Evolutionary conservation across 1,140 invertebrate genomes (phyloP).

Genomic region (Paraescarpia echinospica): DNA sequence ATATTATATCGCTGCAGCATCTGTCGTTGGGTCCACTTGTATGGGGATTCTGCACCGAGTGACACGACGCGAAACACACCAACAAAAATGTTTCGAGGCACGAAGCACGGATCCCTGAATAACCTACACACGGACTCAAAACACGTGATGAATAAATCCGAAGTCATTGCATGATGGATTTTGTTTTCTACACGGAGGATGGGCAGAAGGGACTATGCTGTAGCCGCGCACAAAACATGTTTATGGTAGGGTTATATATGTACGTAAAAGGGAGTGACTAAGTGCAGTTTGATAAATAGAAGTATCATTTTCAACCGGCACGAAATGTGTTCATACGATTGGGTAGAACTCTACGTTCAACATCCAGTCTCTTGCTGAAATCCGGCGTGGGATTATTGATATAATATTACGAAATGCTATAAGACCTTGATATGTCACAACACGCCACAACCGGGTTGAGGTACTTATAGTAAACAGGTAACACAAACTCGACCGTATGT

Average conservation of each 20-base stretch:
- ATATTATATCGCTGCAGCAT: not conserved
- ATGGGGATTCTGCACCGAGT: not conserved
- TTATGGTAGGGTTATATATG: too few relatives aligned
- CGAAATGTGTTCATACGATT: too few relatives aligned
- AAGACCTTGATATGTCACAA: not conserved
- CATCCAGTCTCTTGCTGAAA: not conserved
- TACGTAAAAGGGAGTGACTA: too few relatives aligned
- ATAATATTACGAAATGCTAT: not conserved
- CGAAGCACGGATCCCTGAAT: not conserved
- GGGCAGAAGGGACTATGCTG: too few relatives aligned
- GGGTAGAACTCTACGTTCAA: not conserved
- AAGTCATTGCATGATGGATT: too few relatives aligned
- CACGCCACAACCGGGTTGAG: not conserved
- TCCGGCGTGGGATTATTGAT: too few relatives aligned
- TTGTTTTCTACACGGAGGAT: too few relatives aligned
- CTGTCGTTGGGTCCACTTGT: not conserved
- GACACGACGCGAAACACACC: not conserved
- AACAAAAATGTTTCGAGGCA: constrained; percentile 5
- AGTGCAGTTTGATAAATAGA: too few relatives aligned
- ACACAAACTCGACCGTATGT: too few relatives aligned
- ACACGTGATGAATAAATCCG: not conserved
- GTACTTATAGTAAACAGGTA: too few relatives aligned
- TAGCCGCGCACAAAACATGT: too few relatives aligned
- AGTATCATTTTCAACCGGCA: too few relatives aligned
- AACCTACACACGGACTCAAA: not conserved